Conservation (phyloP, 1,140 invertebrate species). For the Oppia nitens region DNA sequence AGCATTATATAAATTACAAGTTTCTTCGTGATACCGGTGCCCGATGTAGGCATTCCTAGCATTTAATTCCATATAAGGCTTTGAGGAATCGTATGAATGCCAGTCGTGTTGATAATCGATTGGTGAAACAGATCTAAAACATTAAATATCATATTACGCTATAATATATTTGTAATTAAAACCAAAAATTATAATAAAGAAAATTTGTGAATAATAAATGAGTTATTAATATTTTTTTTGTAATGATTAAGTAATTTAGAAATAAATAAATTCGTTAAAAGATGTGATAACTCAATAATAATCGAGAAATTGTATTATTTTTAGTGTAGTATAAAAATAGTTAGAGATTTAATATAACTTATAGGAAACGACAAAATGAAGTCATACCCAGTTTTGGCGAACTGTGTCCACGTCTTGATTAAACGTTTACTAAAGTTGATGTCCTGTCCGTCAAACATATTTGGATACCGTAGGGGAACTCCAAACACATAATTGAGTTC, state of each 20-base stretch:
- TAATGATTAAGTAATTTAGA: background rate
- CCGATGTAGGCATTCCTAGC: background rate
- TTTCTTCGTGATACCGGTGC: constrained; percentile 8
- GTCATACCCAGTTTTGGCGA: constrained; percentile 70
- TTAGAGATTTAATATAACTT: background rate
- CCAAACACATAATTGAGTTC: constrained; percentile 91
- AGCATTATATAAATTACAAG: constrained; percentile 11
- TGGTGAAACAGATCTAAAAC: background rate
- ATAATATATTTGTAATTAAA: background rate
- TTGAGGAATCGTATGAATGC: background rate
- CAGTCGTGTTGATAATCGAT: background rate
- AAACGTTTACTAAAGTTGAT: constrained; percentile 59
- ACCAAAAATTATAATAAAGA: too few relatives aligned
- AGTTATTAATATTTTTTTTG: background rate
- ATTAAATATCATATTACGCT: too few relatives aligned
- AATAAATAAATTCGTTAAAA: background rate
- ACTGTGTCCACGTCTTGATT: constrained; percentile 90
- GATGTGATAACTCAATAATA: background rate
- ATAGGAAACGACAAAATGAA: constrained; percentile 23
- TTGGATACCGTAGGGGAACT: constrained; percentile 63
- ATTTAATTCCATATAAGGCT: constrained; percentile 8
- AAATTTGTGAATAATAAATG: background rate
- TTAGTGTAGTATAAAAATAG: background rate
- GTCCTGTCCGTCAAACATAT: constrained; percentile 59
- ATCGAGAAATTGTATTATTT: background rate